These are phyloP conservation scores for Meghimatium bilineatum DNA, from an alignment of 2,888 invertebrate genomes.

Conservation along the genomic window DNA sequence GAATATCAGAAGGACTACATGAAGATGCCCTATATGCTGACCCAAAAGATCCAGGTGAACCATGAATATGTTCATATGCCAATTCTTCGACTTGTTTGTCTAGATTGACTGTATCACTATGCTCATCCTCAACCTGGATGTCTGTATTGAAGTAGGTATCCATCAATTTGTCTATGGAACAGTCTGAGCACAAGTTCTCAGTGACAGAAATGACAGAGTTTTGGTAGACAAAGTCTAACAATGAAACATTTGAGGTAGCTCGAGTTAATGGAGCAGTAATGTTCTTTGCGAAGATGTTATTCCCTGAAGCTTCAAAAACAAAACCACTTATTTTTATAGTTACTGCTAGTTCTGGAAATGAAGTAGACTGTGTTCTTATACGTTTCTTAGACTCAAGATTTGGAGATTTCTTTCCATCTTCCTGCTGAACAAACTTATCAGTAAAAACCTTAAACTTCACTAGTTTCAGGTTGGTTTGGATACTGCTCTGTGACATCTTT, in stretches of 20 bases:
- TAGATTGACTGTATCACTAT: not conserved
- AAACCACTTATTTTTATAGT: not conserved
- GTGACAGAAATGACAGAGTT: not conserved
- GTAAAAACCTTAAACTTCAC: not conserved
- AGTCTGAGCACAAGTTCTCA: not conserved
- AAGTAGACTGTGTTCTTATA: not conserved
- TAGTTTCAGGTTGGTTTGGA: not conserved
- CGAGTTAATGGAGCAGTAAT: not conserved
- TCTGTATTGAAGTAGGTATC: not conserved
- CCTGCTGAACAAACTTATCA: not conserved
- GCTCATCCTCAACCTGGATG: conserved; percentile 1
- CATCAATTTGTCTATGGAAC: not conserved
- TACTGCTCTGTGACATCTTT: not conserved
- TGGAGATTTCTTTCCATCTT: no score
- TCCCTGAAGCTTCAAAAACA: not conserved
- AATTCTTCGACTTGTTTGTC: conserved; percentile 10
- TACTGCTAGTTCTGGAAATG: not conserved
- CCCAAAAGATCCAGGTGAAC: not conserved
- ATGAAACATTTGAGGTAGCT: not conserved
- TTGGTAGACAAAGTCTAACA: not conserved
- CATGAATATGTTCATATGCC: not conserved
- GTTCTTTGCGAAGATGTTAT: not conserved
- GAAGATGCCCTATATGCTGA: not conserved
- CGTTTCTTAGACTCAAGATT: not conserved
- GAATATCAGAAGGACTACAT: not conserved